phyloP scores from a whole-genome alignment of 2,113 vertebrate species.

The Nibea coibor region DNA sequence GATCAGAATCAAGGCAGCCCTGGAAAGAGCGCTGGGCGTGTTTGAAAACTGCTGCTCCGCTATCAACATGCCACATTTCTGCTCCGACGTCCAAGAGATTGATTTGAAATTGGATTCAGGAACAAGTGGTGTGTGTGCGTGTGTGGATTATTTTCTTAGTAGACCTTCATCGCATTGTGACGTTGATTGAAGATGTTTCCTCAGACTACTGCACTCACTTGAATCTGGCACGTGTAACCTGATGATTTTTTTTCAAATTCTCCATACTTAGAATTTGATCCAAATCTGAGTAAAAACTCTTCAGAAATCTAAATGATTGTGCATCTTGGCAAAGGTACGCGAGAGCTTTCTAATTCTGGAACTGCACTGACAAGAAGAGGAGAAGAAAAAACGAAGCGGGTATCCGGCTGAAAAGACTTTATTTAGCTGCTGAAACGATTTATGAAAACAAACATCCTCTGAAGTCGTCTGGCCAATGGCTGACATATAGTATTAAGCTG shows the following conservation, averaged over 20 bases:
- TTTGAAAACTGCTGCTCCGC: neutral
- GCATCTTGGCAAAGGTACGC: neutral
- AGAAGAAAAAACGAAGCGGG: neutral
- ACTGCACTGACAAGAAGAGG: too few species aligned
- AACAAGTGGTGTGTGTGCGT: neutral
- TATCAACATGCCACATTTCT: neutral
- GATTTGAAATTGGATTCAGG: neutral
- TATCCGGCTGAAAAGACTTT: neutral
- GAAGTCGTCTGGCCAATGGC: neutral
- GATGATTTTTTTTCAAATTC: neutral
- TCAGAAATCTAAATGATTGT: neutral
- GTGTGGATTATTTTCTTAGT: neutral
- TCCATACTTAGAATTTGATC: neutral
- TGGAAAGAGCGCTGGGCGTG: neutral
- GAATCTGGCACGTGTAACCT: neutral
- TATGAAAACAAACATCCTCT: conserved; percentile 47
- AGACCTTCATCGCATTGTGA: too few species aligned
- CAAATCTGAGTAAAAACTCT: neutral
- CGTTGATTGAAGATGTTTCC: neutral
- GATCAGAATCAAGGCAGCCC: conserved; percentile 22
- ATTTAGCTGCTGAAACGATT: conserved; percentile 33
- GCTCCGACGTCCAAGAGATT: neutral
- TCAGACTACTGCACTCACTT: neutral
- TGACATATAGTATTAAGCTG: conserved; percentile 21
- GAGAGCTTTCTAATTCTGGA: neutral